Conservation (phyloP, 2,888 invertebrate species). For the Tortrix viridana region DNA sequence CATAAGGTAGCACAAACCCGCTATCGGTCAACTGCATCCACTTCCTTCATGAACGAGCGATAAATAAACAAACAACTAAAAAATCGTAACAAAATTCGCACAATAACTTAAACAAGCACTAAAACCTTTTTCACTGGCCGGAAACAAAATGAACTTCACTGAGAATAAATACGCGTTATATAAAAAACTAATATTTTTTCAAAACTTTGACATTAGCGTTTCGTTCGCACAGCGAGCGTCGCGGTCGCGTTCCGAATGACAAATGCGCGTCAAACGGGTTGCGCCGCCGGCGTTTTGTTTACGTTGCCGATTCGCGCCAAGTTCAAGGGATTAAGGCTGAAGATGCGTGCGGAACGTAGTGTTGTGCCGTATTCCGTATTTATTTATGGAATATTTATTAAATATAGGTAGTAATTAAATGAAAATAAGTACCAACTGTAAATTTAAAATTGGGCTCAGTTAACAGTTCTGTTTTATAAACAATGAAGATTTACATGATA, state of each 20-base stretch:
- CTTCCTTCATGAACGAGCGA: constrained; percentile 66
- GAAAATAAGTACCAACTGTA: too few species aligned
- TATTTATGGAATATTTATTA: too few species aligned
- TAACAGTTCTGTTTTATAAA: too few species aligned
- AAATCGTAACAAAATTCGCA: constrained; percentile 47
- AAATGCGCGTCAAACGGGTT: constrained; percentile 74
- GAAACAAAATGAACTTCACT: constrained; percentile 44
- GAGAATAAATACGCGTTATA: constrained; percentile 41
- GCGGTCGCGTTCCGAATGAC: constrained; percentile 74
- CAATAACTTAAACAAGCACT: constrained; percentile 43
- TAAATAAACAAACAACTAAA: constrained; percentile 45
- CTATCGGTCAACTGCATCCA: constrained; percentile 67
- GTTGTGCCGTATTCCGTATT: too few species aligned
- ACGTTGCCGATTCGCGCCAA: constrained; percentile 66
- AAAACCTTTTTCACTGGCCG: constrained; percentile 44
- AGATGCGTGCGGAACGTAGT: constrained; percentile 26
- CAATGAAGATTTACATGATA: too few species aligned
- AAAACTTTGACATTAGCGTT: constrained; percentile 50
- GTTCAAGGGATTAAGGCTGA: constrained; percentile 74
- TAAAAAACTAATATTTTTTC: constrained; percentile 47
- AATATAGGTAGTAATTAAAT: too few species aligned
- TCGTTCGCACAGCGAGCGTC: constrained; percentile 64
- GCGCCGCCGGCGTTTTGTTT: constrained; percentile 68
- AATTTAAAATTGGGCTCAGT: too few species aligned
- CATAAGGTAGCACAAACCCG: constrained; percentile 38